Base-by-base conservation (phyloP, 2,888 invertebrate genomes). In the Acleris sparsana region DNA sequence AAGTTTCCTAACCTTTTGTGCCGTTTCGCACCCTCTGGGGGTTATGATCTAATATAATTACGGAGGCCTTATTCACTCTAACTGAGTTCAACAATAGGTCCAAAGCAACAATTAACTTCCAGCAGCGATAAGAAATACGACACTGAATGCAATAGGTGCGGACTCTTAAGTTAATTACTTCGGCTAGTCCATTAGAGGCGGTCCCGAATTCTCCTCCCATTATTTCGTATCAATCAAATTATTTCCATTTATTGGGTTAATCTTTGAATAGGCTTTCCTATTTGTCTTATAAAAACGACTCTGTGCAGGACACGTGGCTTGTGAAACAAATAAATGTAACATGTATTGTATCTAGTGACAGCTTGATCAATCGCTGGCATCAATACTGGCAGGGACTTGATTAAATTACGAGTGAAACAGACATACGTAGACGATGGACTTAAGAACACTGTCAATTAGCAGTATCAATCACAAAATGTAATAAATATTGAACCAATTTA, bases 221-320 rank as follows among this genome's bases (percentile, higher is more conserved):
- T 83, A 79, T 78, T 78, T 79, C 74, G 77, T 76, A 80, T 78
- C 75, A 79, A 80, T 78, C 77, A 74, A 78, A 78, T 79, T 77
- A 76, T 76, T 73, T 74, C 65, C 61, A 67, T 67, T 61, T 63
- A 66, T 67, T 69, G 53, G 62, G 62, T 68, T 70, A 60, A 63
- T 64, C 59, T 52, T 57, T 63, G 46, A 63, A 67, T 63, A 33
- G 61, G 46, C 61, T 62, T 62, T 53, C 52, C 57, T 66, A 62
- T 66, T 62, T 57, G 33, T 52, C 43, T 55, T 60, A 51, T 51
- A 25, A 60, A 60, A 65, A 49, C 33, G 25, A n/a, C 57, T 51
- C 55, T 20, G 51, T 60, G 39, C 39, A 39, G 39, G 39, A 39
- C 39, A 13, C 59, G 60, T 59, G 59, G 65, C 71, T 68, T 68